A percentile compares a stretch with the other conserved stretches of the same genome.
Evolutionary conservation across 92 coral and sea anemone genomes (phyloP).

Genomic region (Palythoa grandiflora): DNA sequence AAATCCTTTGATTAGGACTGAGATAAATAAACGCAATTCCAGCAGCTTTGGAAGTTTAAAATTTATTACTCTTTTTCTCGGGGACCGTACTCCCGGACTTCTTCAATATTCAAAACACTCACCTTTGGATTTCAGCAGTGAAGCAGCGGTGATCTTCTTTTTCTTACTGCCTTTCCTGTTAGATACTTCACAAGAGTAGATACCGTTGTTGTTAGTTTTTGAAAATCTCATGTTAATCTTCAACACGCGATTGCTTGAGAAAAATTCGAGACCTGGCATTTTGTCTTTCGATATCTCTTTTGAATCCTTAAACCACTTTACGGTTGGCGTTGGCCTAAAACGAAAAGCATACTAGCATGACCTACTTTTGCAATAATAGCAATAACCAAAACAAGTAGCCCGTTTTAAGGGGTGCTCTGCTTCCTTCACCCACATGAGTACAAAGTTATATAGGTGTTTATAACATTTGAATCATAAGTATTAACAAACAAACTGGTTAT

Average conservation of each 20-base stretch:
- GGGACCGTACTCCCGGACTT: no score
- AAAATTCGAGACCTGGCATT: background rate
- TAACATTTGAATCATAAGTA: no score
- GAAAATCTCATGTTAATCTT: background rate
- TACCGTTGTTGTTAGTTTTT: constrained; percentile 11
- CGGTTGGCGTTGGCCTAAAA: constrained; percentile 20
- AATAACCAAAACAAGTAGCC: no score
- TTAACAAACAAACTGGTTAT: no score
- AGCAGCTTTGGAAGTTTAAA: no score
- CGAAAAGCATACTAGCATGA: background rate
- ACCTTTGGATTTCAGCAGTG: background rate
- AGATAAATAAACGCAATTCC: no score
- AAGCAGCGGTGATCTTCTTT: background rate
- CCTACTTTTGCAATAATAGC: background rate
- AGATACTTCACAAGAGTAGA: background rate
- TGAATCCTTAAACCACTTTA: constrained; percentile 14
- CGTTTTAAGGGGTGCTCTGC: no score
- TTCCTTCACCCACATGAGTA: no score
- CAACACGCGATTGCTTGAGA: background rate
- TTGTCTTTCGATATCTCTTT: background rate
- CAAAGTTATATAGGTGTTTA: no score
- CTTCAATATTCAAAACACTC: background rate
- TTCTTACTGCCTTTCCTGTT: background rate
- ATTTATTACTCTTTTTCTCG: no score
- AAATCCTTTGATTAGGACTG: no score